phyloP scores from a whole-genome alignment of 2,113 vertebrate species.

The Oryzias melastigma region DNA sequence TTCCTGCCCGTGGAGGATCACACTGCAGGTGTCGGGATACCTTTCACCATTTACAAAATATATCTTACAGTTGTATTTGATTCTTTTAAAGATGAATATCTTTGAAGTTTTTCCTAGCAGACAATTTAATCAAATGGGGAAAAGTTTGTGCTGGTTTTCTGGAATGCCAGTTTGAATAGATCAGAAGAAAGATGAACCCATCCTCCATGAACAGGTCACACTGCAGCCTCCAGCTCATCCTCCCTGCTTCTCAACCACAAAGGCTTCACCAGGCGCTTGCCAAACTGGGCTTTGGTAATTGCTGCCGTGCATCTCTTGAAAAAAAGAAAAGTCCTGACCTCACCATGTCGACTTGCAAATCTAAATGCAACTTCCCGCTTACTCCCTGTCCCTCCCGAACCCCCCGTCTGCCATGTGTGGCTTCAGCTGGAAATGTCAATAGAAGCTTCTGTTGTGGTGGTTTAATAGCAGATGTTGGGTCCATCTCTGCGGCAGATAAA shows the following conservation, averaged over 20 bases:
- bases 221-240: slow-evolving; percentile 1
- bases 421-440: slow-evolving; percentile 32
- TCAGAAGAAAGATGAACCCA: background rate
- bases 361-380: slow-evolving; percentile 38
- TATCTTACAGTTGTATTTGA: no score
- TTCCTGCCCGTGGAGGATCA: slow-evolving; percentile 46
- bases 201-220: slow-evolving; percentile 47
- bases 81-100: no score
- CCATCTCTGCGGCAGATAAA: slow-evolving; percentile 28
- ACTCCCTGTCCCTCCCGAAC: slow-evolving; percentile 5
- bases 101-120: no score
- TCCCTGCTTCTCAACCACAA: slow-evolving; percentile 3
- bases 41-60: no score
- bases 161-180: no score
- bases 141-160: no score
- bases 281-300: slow-evolving; percentile 53
- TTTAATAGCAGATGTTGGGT: slow-evolving; percentile 27
- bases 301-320: slow-evolving; percentile 46
- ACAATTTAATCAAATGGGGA: no score
- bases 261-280: slow-evolving; percentile 41
- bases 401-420: slow-evolving; percentile 22
- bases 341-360: slow-evolving; percentile 38
- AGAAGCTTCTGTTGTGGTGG: slow-evolving; percentile 18
- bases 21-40: background rate
- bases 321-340: slow-evolving; percentile 15